phyloP scores from a whole-genome alignment of 2,888 invertebrate species.

The Hololepta plana region DNA sequence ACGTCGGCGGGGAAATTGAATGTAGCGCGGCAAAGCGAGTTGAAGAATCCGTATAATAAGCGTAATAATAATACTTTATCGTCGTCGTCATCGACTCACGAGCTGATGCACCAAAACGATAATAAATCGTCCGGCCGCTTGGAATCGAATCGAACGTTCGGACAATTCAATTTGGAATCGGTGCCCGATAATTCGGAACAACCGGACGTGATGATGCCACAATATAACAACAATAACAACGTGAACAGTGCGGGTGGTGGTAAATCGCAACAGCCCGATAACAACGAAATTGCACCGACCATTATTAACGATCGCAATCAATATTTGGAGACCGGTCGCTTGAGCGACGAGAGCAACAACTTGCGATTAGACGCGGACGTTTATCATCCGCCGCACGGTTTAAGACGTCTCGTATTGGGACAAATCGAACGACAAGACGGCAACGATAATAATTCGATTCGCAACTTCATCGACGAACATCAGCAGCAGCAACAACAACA shows the following conservation, averaged over 20 bases:
- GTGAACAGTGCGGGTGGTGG: constrained; percentile 5
- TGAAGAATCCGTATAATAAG: too few species aligned
- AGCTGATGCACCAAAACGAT: too few species aligned
- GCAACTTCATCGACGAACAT: too few species aligned
- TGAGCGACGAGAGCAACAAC: constrained; percentile 30
- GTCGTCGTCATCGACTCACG: too few species aligned
- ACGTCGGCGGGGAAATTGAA: too few species aligned
- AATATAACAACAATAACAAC: constrained; percentile 6
- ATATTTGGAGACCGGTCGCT: constrained; percentile 58
- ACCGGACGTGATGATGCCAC: constrained; percentile 29
- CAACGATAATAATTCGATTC: too few species aligned
- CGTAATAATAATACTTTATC: too few species aligned
- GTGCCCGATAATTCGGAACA: constrained; percentile 51
- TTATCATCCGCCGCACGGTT: constrained; percentile 40
- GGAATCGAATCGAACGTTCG: too few species aligned
- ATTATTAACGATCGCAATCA: constrained; percentile 59
- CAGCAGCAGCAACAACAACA: constrained; percentile 29
- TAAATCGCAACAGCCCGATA: constrained; percentile 10
- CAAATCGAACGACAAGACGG: constrained; percentile 33
- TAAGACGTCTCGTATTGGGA: constrained; percentile 45
- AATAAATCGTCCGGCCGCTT: too few species aligned
- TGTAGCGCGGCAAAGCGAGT: too few species aligned
- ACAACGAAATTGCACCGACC: constrained; percentile 11
- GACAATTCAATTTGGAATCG: constrained; percentile 46
- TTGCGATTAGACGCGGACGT: constrained; percentile 17